Percentiles rank a stretch among this genome's conserved stretches.
Conservation (phyloP, 2,113 vertebrate genomes). For the Numida meleagris region DNA sequence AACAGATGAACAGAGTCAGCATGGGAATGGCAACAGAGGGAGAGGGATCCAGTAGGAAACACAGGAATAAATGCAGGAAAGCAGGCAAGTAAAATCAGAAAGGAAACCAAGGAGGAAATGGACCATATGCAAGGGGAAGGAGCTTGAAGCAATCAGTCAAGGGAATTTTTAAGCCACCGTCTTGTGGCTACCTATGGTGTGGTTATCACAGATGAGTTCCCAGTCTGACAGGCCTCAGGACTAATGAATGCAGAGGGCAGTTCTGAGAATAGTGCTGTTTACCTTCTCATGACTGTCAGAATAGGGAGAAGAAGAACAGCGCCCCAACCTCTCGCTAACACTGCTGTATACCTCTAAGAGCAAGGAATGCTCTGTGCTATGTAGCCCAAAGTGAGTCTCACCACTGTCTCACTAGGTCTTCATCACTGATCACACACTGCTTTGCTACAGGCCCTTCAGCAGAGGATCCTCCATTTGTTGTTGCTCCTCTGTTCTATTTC, state of each 20-base stretch:
- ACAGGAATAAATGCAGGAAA: neutral
- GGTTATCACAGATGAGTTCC: neutral
- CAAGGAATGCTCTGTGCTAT: neutral
- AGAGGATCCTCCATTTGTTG: neutral
- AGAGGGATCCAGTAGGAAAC: neutral
- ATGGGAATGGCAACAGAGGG: neutral
- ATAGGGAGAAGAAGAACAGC: neutral
- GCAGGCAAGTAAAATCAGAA: neutral
- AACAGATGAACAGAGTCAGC: neutral
- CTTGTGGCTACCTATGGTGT: neutral
- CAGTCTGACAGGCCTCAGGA: neutral
- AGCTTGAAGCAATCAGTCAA: neutral
- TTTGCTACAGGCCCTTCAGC: accelerated
- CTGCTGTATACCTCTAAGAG: neutral
- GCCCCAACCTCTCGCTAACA: neutral
- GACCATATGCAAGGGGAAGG: neutral
- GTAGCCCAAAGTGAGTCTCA: accelerated
- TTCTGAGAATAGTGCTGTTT: neutral
- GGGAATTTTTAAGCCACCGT: neutral
- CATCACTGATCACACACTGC: neutral
- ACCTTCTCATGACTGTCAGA: neutral
- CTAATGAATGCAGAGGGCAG: neutral
- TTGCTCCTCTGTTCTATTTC: neutral
- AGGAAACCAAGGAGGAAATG: neutral
- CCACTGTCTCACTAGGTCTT: neutral